These are phyloP conservation scores for Procambarus clarkii DNA, from an alignment of 1,140 invertebrate genomes.

Conservation along the genomic window DNA sequence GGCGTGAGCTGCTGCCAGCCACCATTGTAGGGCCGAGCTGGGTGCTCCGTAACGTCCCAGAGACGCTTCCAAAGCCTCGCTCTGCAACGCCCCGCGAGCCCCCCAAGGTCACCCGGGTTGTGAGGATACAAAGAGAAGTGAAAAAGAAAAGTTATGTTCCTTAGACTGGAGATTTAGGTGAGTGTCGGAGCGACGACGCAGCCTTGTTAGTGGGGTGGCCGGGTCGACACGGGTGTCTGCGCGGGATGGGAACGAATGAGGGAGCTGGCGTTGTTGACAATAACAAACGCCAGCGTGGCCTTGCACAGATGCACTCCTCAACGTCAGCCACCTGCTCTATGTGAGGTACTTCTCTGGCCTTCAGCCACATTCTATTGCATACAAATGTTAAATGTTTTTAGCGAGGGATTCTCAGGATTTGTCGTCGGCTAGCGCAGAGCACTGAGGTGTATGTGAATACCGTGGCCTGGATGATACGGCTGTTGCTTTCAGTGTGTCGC, in stretches of 20 bases:
- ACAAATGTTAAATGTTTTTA: too few relatives aligned
- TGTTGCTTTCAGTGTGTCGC: too few relatives aligned
- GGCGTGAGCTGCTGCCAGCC: background rate
- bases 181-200: background rate
- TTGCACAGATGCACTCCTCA: too few relatives aligned
- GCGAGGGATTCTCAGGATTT: too few relatives aligned
- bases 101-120: background rate
- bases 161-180: background rate
- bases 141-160: background rate
- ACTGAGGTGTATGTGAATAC: too few relatives aligned
- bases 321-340: too few relatives aligned
- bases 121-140: background rate
- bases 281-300: too few relatives aligned
- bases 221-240: background rate
- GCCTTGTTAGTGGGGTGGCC: too few relatives aligned
- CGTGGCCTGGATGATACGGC: too few relatives aligned
- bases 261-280: background rate
- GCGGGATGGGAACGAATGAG: background rate
- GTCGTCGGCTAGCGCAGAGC: too few relatives aligned
- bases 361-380: too few relatives aligned
- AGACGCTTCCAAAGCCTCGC: background rate
- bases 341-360: too few relatives aligned
- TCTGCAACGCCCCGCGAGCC: background rate
- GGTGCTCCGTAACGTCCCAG: background rate
- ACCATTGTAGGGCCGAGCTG: background rate